phyloP scores from a whole-genome alignment of 2,113 vertebrate species.

The Candoia aspera region DNA sequence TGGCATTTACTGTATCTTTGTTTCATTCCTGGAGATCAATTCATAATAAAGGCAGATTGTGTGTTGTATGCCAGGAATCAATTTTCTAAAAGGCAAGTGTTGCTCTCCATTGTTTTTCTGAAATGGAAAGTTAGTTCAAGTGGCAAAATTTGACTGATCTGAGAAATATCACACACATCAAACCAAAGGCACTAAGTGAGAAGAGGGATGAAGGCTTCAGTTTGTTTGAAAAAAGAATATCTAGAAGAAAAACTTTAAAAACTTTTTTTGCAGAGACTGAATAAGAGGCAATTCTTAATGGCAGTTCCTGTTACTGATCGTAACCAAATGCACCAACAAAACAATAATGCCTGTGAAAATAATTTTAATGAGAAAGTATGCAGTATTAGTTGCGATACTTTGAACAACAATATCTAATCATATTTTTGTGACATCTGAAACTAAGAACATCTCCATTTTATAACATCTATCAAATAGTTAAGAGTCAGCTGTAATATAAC shows the following conservation, averaged over 20 bases:
- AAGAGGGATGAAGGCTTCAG: background rate
- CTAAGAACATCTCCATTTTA: background rate
- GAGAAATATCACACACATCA: conserved; percentile 1
- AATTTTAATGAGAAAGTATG: conserved; percentile 70
- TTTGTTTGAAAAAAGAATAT: conserved; percentile 43
- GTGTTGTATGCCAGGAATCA: conserved; percentile 4
- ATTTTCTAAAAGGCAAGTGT: conserved; percentile 34
- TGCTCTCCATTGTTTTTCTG: conserved; percentile 40
- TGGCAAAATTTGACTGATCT: conserved; percentile 30
- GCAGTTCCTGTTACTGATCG: conserved; percentile 59
- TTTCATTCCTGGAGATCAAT: conserved; percentile 51
- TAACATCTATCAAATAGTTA: background rate
- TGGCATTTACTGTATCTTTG: conserved; percentile 31
- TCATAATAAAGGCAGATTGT: background rate
- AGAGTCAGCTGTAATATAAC: background rate
- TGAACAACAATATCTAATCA: conserved; percentile 65
- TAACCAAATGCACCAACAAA: conserved; percentile 65
- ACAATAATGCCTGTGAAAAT: conserved; percentile 45
- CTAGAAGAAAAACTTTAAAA: conserved; percentile 13
- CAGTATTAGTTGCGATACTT: conserved; percentile 73
- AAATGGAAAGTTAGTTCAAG: conserved; percentile 40
- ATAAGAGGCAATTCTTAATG: conserved; percentile 34
- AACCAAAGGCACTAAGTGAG: conserved; percentile 24
- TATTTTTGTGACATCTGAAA: conserved; percentile 41
- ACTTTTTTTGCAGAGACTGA: conserved; percentile 44